These are phyloP conservation scores for Lydus trimaculatus DNA, from an alignment of 2,888 invertebrate genomes.

Conservation along the genomic window DNA sequence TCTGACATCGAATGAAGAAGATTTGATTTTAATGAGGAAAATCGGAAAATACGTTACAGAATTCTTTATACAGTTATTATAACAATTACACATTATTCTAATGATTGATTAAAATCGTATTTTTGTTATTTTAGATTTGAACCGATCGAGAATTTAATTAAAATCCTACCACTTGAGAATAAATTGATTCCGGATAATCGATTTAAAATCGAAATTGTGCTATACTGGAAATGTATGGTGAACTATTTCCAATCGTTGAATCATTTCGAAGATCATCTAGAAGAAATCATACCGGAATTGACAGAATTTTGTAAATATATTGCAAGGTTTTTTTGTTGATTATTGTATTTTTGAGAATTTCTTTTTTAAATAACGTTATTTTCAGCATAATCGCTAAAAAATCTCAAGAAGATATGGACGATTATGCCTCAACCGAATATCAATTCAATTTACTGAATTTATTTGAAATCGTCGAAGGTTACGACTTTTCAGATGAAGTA, in stretches of 20 bases:
- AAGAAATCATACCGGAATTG: slow-evolving; percentile 64
- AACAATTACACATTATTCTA: neutral
- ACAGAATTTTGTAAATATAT: slow-evolving; percentile 64
- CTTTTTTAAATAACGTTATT: slow-evolving; percentile 12
- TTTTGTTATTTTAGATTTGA: slow-evolving; percentile 48
- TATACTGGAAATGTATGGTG: slow-evolving; percentile 65
- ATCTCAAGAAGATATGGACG: slow-evolving; percentile 33
- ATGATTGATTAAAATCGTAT: slow-evolving; percentile 7
- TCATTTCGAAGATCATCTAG: slow-evolving; percentile 59
- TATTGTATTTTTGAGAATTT: neutral
- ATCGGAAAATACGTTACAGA: slow-evolving; percentile 63
- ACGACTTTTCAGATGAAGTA: slow-evolving; percentile 67
- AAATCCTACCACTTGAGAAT: slow-evolving; percentile 56
- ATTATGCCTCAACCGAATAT: slow-evolving; percentile 49
- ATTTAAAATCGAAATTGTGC: slow-evolving; percentile 59
- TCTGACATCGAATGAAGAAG: slow-evolving; percentile 70
- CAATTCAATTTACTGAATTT: slow-evolving; percentile 65
- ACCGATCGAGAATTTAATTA: slow-evolving; percentile 53
- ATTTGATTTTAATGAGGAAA: slow-evolving; percentile 67
- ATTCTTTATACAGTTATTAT: slow-evolving; percentile 63
- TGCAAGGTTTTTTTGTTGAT: slow-evolving; percentile 52
- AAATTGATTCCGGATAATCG: slow-evolving; percentile 58
- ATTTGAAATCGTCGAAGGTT: slow-evolving; percentile 62
- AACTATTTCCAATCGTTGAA: slow-evolving; percentile 59
- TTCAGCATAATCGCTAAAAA: slow-evolving; percentile 33